Base-by-base conservation (phyloP, 2,797 vertebrate genomes). In the Epinephelus coioides region DNA sequence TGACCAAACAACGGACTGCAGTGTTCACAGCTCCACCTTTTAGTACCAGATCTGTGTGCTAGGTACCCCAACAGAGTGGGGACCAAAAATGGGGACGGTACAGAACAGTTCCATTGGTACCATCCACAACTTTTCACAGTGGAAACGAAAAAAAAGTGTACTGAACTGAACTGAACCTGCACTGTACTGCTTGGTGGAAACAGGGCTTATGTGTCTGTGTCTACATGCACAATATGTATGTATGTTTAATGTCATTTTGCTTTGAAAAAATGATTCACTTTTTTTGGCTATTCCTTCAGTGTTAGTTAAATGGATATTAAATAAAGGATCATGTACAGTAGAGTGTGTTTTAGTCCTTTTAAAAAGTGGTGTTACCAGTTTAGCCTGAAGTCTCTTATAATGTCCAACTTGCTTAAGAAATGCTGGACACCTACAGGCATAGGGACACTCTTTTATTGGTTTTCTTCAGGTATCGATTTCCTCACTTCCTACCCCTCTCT, bases 381-480 rank as follows among this genome's bases (percentile, higher is more conserved):
- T 55, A 27, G 17, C 15, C 6, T 2, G 34, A 40, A 12, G 23
- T 38, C 47, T 67, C 56, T 43, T 25, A 17, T 17, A 34, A 23
- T 74, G 44, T 80, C 46, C 17, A 44, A 69, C 55, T 77, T 47
- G 27, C 40, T 67, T 15, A 67, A 73, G 23, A 67, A 54, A 68
- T 60, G 47, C 66, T 73, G 21, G 38, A 46, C 38, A 75, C 67
- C 64, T 67, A 4, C 70, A 73, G 66, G 53, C 40, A 73, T 50
- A 49, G n/a, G 40, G 61, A 50, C 60, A 25, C 17, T 59, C 14
- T 69, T 69, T 71, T 66, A 85, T 78, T 85, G 50, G 49, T 83
- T 88, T 84, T 74, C 68, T 66, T 56, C 55, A 73, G 18, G 3
- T 82, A 91, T 89, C 17, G 88, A 92, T 91, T 85, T 76, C 27